These are phyloP conservation scores for Acanthaster planci DNA, from an alignment of 35 echinoderm and acorn worm species.

Conservation along the genomic window DNA sequence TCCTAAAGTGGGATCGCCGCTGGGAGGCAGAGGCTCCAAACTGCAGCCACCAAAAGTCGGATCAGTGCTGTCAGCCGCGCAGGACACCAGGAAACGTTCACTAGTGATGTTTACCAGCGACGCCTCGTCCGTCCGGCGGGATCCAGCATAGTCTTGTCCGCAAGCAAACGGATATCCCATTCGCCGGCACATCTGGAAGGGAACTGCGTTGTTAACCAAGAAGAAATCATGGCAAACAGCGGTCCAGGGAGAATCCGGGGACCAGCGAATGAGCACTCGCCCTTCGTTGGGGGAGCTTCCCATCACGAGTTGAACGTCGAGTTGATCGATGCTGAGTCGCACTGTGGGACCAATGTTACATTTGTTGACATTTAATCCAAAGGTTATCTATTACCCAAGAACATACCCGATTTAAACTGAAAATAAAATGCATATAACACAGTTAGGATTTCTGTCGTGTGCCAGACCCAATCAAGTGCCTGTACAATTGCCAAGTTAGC, in stretches of 20 bases:
- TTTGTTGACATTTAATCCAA: no score
- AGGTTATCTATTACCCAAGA: no score
- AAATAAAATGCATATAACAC: no score
- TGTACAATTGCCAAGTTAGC: no score
- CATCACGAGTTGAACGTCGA: not conserved
- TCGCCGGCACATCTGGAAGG: not conserved
- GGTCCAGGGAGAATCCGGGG: not conserved
- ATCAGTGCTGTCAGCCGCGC: not conserved
- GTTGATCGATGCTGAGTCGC: not conserved
- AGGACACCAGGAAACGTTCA: not conserved
- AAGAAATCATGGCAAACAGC: not conserved
- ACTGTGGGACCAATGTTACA: no score
- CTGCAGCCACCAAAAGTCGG: not conserved
- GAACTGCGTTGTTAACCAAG: not conserved
- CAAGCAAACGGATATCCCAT: constrained; percentile 3
- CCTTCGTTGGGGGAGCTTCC: constrained; percentile 18
- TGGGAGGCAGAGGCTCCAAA: not conserved
- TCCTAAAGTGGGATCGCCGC: not conserved
- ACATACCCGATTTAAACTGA: no score
- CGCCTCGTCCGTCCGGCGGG: not conserved
- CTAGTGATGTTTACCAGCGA: not conserved
- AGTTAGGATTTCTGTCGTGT: no score
- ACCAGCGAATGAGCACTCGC: constrained; percentile 5
- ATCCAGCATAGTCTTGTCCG: not conserved
- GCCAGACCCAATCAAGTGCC: no score